Evolutionary conservation across 2,113 vertebrate species (phyloP), one percentile per base, ranked within the genome.

Genomic region (Vicugna pacos): DNA sequence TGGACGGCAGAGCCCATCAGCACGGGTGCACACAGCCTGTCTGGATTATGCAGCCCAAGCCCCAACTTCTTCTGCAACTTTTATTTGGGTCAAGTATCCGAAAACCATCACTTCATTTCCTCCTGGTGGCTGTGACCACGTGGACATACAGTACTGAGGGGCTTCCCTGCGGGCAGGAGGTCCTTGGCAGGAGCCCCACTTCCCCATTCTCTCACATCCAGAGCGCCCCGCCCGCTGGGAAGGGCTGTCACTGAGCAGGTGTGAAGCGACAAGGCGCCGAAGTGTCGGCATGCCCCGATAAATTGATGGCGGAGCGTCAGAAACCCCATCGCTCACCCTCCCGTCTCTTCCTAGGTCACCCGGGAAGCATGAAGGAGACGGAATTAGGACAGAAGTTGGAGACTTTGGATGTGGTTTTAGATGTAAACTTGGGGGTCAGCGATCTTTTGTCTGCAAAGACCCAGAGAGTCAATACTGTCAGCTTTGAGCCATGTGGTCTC

Each of bases 91-190:
- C 48, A 26, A 58, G 30, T 58, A 1, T 48, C 54, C 62, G 30
- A 22, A 81, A 89, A 81, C 67, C 72, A n/a, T 60, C 10, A 2
- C 56, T 35, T 50, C 28, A 24, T 48, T 50, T 89, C 67, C 56
- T 38, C 42, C 62, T 9, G 5, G 15, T 1, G 8, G n/a, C 48
- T 77, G 5, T 16, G 6, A 12, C 20, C 1, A 1, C 3, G 4
- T 22, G 26, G 19, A 5, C 0, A 0, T 0, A 1, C 5, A 65
- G 42, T 6, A 12, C 0, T 4, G 35, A 30, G 38, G 38, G 38
- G 38, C 38, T 42, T 42, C 38, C 38, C 38, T 42, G 38, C 38
- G 38, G 38, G 38, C 38, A 42, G 38, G 38, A 42, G 38, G 4
- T 42, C 52, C 50, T 24, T 58, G 73, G 65, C 62, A 30, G 54